These are phyloP conservation scores for Digitonthophagus gazella DNA, from an alignment of 2,888 invertebrate species.

Conservation along the genomic window DNA sequence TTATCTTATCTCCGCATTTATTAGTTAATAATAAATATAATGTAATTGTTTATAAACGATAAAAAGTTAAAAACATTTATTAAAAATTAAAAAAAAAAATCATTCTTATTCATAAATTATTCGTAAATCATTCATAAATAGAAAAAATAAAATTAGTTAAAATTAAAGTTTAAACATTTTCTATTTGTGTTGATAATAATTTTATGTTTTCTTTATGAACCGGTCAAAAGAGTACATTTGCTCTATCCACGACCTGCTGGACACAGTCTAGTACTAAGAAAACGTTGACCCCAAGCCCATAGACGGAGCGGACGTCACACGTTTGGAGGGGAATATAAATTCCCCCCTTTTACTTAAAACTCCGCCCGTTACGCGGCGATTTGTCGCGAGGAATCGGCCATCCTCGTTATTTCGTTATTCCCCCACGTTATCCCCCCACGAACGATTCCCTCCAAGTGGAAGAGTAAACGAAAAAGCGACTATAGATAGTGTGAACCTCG, in stretches of 20 bases:
- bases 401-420: background rate
- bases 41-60: background rate
- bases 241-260: slow-evolving; percentile 7
- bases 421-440: background rate
- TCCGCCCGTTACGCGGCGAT: background rate
- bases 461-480: background rate
- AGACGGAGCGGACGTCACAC: background rate
- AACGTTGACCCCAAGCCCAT: slow-evolving; percentile 9
- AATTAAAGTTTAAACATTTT: too few relatives aligned
- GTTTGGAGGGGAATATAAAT: background rate
- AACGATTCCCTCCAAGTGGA: background rate
- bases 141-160: too few relatives aligned
- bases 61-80: background rate
- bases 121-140: too few relatives aligned
- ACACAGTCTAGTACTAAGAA: too few relatives aligned
- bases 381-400: slow-evolving; percentile 2
- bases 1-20: background rate
- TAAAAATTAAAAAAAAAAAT: too few relatives aligned
- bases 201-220: background rate
- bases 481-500: too few relatives aligned
- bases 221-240: background rate
- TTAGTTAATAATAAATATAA: background rate
- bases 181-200: too few relatives aligned
- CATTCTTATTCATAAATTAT: too few relatives aligned
- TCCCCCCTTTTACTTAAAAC: background rate